Evolutionary conservation across 2,113 vertebrate genomes (phyloP).

Genomic region (Coreoperca whiteheadi): DNA sequence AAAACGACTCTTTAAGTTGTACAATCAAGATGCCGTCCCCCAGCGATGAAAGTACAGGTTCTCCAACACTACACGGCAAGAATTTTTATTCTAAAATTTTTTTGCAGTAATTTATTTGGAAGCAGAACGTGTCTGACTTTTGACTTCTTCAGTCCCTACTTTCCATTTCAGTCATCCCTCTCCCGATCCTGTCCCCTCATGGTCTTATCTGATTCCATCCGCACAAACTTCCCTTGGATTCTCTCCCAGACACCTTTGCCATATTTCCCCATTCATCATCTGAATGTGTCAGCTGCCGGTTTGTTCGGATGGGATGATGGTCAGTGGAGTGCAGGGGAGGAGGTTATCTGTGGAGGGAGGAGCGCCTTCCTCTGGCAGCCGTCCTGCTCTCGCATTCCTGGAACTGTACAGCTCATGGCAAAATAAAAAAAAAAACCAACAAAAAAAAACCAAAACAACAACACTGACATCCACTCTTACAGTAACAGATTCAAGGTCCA

Average conservation of each 20-base stretch:
- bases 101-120: too few species aligned
- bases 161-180: neutral
- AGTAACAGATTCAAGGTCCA: neutral
- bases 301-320: neutral
- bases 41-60: too few species aligned
- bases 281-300: neutral
- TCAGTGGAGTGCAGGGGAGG: neutral
- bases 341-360: constrained; percentile 45
- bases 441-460: too few species aligned
- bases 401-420: neutral
- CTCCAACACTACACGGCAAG: too few species aligned
- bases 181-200: neutral
- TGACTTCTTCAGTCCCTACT: too few species aligned
- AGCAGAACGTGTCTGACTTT: too few species aligned
- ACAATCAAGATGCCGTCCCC: too few species aligned
- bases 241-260: constrained; percentile 30
- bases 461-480: neutral
- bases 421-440: neutral
- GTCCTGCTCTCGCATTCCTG: constrained; percentile 53
- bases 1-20: too few species aligned
- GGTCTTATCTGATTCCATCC: neutral
- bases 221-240: constrained; percentile 7
- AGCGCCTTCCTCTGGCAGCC: constrained; percentile 33
- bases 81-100: too few species aligned
- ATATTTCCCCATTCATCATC: neutral